A percentile compares a stretch with the other conserved stretches of the same genome.
Conservation (phyloP, 2,113 vertebrate species). For the Aphyosemion australe region DNA sequence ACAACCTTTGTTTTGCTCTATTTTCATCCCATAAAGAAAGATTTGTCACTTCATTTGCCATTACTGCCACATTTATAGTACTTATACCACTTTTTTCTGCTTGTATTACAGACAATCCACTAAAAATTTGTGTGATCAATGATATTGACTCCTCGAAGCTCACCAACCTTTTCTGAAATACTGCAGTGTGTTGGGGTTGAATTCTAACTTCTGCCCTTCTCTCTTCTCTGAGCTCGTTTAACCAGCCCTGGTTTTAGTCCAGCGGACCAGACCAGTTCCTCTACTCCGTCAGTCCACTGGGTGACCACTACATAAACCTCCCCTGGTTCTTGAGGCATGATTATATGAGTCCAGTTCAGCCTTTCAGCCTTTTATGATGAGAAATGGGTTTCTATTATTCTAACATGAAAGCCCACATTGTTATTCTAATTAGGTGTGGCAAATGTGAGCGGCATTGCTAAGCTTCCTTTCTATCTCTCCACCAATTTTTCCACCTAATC, state of each 20-base stretch:
- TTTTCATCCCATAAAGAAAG: too few relatives aligned
- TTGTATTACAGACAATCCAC: too few relatives aligned
- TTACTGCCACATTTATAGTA: background rate
- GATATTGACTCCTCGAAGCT: too few relatives aligned
- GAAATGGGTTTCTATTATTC: slow-evolving; percentile 64
- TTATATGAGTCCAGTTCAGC: slow-evolving; percentile 17
- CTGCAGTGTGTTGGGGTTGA: slow-evolving; percentile 16
- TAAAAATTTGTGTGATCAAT: too few relatives aligned
- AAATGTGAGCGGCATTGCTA: slow-evolving; percentile 51
- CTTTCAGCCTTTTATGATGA: slow-evolving; percentile 55
- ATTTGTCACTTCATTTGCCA: too few relatives aligned
- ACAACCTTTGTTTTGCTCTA: too few relatives aligned
- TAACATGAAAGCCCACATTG: slow-evolving; percentile 62
- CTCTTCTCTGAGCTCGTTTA: slow-evolving; percentile 36
- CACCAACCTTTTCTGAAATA: too few relatives aligned
- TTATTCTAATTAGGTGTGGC: slow-evolving; percentile 75
- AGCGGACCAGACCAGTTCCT: background rate
- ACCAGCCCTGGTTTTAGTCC: slow-evolving; percentile 36
- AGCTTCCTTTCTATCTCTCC: slow-evolving; percentile 49
- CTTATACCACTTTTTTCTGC: background rate
- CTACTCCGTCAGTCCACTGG: slow-evolving; percentile 7
- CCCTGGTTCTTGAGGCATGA: slow-evolving; percentile 15
- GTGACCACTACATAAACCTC: slow-evolving; percentile 15
- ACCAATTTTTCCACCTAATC: slow-evolving; percentile 20
- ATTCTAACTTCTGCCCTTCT: slow-evolving; percentile 4